These are phyloP conservation scores for Diarsia rubi DNA, from an alignment of 2,888 invertebrate genomes.

Conservation along the genomic window DNA sequence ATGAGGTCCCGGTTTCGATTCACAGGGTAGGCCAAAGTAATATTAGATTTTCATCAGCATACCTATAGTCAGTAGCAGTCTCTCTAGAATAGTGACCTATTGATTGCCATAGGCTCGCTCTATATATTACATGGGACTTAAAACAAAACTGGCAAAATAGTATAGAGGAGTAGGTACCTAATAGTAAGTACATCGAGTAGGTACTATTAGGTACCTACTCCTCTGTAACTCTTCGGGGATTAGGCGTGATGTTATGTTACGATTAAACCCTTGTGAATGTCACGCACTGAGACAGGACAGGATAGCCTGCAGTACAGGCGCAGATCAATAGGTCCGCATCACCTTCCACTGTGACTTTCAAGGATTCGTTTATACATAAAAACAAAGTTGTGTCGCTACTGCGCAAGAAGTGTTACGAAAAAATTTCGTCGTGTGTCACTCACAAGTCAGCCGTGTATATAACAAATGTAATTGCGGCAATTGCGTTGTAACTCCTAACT, in stretches of 20 bases:
- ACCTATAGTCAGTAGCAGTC: background rate
- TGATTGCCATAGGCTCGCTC: background rate
- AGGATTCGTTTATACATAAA: background rate
- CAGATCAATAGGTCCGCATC: background rate
- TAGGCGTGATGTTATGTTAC: background rate
- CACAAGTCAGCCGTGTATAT: background rate
- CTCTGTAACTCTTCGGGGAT: background rate
- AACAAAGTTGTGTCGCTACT: background rate
- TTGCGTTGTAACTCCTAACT: slow-evolving; percentile 31
- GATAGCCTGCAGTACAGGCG: background rate
- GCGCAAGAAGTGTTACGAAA: background rate
- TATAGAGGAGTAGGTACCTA: background rate
- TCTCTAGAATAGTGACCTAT: background rate
- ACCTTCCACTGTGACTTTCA: background rate
- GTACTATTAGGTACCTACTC: background rate
- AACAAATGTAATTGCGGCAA: background rate
- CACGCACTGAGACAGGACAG: background rate
- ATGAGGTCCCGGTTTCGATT: background rate
- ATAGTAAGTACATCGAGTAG: background rate
- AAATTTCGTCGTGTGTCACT: background rate
- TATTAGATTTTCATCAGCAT: background rate
- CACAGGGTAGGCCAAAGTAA: background rate
- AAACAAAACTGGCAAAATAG: background rate
- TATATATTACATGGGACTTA: background rate
- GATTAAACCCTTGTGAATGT: background rate